Evolutionary conservation across 2,888 invertebrate species (phyloP).

Genomic region (Pachliopta kotzebuea): DNA sequence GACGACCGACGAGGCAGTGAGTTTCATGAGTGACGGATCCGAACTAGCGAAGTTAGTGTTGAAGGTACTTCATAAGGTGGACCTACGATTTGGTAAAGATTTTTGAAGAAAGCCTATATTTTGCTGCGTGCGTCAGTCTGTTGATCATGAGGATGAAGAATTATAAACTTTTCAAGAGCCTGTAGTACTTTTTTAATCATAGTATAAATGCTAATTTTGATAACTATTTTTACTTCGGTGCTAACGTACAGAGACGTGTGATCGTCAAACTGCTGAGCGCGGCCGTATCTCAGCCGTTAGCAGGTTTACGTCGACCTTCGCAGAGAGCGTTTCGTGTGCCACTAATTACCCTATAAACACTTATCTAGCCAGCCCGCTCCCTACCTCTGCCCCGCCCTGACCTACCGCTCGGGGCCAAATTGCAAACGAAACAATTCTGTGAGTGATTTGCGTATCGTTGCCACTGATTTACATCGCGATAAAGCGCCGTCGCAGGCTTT

Average conservation of each 20-base stretch:
- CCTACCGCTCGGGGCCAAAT: slow-evolving; percentile 53
- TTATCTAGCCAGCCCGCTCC: slow-evolving; percentile 62
- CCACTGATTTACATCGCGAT: slow-evolving; percentile 39
- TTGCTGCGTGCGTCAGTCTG: too few species aligned
- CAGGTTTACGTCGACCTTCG: slow-evolving; percentile 51
- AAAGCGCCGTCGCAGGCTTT: neutral
- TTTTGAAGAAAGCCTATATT: too few species aligned
- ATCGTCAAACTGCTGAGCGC: slow-evolving; percentile 28
- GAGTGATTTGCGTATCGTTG: slow-evolving; percentile 51
- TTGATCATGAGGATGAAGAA: too few species aligned
- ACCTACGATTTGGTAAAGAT: too few species aligned
- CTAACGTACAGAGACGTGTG: neutral
- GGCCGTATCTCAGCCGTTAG: slow-evolving; percentile 49
- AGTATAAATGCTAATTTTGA: neutral
- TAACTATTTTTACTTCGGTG: neutral
- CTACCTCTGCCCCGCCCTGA: slow-evolving; percentile 31
- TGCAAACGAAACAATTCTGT: slow-evolving; percentile 46
- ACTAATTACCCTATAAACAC: slow-evolving; percentile 69
- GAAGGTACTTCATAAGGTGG: too few species aligned
- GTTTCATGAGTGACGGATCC: too few species aligned
- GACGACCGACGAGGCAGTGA: too few species aligned
- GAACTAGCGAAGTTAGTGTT: too few species aligned
- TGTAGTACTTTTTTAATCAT: neutral
- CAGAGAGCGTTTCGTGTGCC: slow-evolving; percentile 60
- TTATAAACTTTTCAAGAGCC: too few species aligned